Evolutionary conservation across 1,140 invertebrate genomes (phyloP).

Genomic region (Marisa cornuarietis): DNA sequence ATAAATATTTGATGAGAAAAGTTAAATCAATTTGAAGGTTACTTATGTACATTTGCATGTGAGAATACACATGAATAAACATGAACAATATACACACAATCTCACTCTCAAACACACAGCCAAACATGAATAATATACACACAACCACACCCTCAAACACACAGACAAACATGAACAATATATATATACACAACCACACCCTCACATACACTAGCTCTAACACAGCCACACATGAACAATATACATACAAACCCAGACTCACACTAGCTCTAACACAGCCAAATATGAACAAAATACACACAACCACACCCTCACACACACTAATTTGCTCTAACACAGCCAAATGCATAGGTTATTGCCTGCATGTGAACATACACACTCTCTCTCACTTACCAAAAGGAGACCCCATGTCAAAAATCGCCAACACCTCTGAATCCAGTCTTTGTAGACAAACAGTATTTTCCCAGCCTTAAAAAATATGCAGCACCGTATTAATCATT

Average conservation of each 20-base stretch:
- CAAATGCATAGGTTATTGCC: too few relatives aligned
- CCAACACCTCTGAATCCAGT: conserved; percentile 67
- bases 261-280: too few relatives aligned
- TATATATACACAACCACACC: too few relatives aligned
- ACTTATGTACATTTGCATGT: too few relatives aligned
- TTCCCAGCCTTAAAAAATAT: conserved; percentile 72
- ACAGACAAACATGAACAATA: background rate
- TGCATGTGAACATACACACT: too few relatives aligned
- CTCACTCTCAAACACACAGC: background rate
- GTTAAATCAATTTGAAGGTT: too few relatives aligned
- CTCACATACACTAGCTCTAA: conserved; percentile 58
- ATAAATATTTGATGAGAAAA: too few relatives aligned
- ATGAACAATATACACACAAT: background rate
- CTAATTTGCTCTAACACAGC: too few relatives aligned
- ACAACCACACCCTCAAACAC: background rate
- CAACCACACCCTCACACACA: conserved; percentile 47
- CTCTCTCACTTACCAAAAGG: conserved; percentile 13
- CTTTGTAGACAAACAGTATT: conserved; percentile 75
- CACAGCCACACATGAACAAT: background rate
- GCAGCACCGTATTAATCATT: too few relatives aligned
- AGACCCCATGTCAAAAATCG: conserved; percentile 26
- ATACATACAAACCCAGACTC: background rate
- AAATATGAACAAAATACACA: background rate
- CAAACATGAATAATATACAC: background rate
- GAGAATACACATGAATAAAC: background rate